Evolutionary conservation across 1,140 invertebrate genomes (phyloP).

Genomic region (Zaprionus tsacasi): DNA sequence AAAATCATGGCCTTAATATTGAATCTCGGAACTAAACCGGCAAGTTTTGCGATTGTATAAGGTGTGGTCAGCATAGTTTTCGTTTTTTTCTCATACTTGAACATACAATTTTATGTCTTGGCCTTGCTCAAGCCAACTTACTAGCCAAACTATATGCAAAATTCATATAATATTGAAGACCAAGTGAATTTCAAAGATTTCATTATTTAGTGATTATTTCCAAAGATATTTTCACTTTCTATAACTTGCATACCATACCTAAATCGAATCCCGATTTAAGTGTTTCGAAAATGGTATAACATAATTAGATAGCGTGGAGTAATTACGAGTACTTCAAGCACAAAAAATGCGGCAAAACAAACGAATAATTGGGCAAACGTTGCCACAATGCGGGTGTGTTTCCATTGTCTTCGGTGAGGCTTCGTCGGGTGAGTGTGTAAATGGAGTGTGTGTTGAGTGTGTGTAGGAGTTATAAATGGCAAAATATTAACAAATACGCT

Average conservation of each 20-base stretch:
- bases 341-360: constrained; percentile 31
- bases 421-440: constrained; percentile 8
- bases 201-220: not conserved
- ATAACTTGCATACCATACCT: not conserved
- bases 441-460: constrained; percentile 37
- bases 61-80: not conserved
- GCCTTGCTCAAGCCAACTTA: not conserved
- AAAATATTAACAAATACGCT: constrained; percentile 82
- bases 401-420: constrained; percentile 30
- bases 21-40: not conserved
- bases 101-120: not conserved
- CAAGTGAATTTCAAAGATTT: not conserved
- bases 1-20: not conserved
- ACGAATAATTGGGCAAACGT: constrained; percentile 52
- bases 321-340: constrained; percentile 27
- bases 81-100: not conserved
- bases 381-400: constrained; percentile 53
- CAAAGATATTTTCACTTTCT: constrained; percentile 27
- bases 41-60: not conserved
- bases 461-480: constrained; percentile 63
- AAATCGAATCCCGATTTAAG: constrained; percentile 9
- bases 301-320: constrained; percentile 39
- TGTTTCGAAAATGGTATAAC: constrained; percentile 11
- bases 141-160: not conserved
- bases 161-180: not conserved